Evolutionary conservation across 2,113 vertebrate species (phyloP), one percentile per base, ranked within the genome.

Genomic region (Struthidea cinerea): DNA sequence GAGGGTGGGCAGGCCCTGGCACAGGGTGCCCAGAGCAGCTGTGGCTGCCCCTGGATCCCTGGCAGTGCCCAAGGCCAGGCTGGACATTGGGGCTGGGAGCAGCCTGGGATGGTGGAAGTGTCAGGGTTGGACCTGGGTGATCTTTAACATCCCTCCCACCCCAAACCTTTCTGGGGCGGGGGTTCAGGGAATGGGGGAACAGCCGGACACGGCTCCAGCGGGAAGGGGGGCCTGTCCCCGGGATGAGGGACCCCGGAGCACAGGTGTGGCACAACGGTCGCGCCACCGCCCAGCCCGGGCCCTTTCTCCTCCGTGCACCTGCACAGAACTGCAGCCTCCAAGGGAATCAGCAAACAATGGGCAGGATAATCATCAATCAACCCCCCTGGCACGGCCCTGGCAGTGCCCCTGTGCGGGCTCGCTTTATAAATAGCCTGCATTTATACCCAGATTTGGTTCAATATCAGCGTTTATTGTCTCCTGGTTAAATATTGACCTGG

Each of bases 401-500:
- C 94, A 89, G 77, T 95, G 69, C 89, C 95, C 91, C 93, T 89
- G n/a, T 30, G 85, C 50, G 78, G 91, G 91, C 87, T 86, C 24
- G 18, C 44, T 84, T 92, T 96, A 93, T 96, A 96, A 97, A 97
- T 92, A 93, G 96, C 82, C 94, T 2, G 27, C 95, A 87, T 95
- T 96, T 96, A 93, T 95, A 91, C 78, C 80, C 90, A 92, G 91
- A 95, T 96, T 97, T 96, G 94, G 95, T 96, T 97, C 95, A 97
- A 96, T 97, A 97, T 96, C 96, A 95, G 90, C 94, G 70, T 97
- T 97, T 97, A 97, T 97, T 97, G 97, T 97, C 86, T 95, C 84
- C 95, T 96, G 86, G 97, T 97, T 96, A 97, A 97, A 97, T 97
- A 97, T 97, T 97, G 96, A 97, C 97, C 73, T 76, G 87, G 44